These are phyloP conservation scores for Euzetes globulus DNA, from an alignment of 2,888 invertebrate genomes.

Conservation along the genomic window DNA sequence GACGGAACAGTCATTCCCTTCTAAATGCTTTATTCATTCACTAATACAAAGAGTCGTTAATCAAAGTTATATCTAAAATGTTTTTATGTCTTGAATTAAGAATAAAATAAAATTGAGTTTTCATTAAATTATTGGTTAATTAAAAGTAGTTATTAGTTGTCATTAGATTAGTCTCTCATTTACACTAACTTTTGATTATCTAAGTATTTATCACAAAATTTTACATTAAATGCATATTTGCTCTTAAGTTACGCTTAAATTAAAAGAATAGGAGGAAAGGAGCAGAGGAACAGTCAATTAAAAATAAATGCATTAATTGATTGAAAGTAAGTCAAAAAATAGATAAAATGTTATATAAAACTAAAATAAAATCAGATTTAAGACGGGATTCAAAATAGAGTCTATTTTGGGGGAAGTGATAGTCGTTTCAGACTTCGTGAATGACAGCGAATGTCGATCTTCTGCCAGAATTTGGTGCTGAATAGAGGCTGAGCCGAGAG, in stretches of 20 bases:
- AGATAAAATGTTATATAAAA: background rate
- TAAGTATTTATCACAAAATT: background rate
- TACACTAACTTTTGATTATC: background rate
- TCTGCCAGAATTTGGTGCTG: slow-evolving; percentile 33
- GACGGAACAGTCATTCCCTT: background rate
- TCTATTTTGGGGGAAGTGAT: background rate
- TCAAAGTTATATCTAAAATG: background rate
- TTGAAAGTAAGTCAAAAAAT: no score
- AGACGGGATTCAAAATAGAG: background rate
- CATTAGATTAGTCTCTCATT: background rate
- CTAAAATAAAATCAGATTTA: background rate
- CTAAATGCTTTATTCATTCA: background rate
- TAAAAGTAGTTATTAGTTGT: background rate
- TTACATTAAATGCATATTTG: background rate
- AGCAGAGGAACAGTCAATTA: background rate
- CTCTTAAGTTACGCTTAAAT: background rate
- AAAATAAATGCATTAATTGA: no score
- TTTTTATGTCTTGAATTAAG: background rate
- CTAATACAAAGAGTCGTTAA: background rate
- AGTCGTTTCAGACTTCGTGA: slow-evolving; percentile 25
- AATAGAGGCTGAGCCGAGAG: slow-evolving; percentile 37
- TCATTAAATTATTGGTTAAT: no score
- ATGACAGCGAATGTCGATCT: slow-evolving; percentile 32
- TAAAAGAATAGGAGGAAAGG: no score
- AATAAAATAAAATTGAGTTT: background rate